Evolutionary conservation across 37 sponge, comb jelly and placozoan species (phyloP).

Genomic region (Lycopodina hypogea): DNA sequence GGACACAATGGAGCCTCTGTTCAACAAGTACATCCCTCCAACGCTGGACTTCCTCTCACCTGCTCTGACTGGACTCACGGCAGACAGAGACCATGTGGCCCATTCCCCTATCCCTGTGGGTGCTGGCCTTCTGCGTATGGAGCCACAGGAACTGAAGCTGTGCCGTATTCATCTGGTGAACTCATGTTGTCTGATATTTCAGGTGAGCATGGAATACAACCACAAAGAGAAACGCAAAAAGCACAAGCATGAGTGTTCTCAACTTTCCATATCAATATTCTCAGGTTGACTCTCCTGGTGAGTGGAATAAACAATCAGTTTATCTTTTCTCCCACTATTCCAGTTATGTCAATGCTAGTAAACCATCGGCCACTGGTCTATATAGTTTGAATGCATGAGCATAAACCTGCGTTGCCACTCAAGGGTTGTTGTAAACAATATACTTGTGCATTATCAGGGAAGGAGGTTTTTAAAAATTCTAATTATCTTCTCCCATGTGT

Average conservation of each 20-base stretch:
- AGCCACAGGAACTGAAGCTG: slow-evolving; percentile 25
- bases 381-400: too few relatives aligned
- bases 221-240: too few relatives aligned
- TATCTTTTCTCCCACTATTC: too few relatives aligned
- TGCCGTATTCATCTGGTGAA: slow-evolving; percentile 21
- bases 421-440: background rate
- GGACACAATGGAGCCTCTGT: slow-evolving; percentile 8
- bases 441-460: too few relatives aligned
- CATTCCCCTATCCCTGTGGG: background rate
- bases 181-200: slow-evolving; percentile 24
- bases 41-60: slow-evolving; percentile 24
- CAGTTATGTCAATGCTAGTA: too few relatives aligned
- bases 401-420: too few relatives aligned
- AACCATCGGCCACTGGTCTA: too few relatives aligned
- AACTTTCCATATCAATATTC: background rate
- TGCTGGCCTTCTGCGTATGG: background rate
- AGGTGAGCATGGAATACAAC: slow-evolving; percentile 39
- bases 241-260: background rate
- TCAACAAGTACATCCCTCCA: slow-evolving; percentile 25
- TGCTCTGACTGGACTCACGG: background rate
- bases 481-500: too few relatives aligned
- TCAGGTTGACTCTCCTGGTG: too few relatives aligned
- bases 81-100: background rate
- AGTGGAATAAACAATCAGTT: too few relatives aligned
- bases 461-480: too few relatives aligned